These are phyloP conservation scores for Ranitomeya imitator DNA, from an alignment of 2,113 vertebrate genomes.

Conservation along the genomic window DNA sequence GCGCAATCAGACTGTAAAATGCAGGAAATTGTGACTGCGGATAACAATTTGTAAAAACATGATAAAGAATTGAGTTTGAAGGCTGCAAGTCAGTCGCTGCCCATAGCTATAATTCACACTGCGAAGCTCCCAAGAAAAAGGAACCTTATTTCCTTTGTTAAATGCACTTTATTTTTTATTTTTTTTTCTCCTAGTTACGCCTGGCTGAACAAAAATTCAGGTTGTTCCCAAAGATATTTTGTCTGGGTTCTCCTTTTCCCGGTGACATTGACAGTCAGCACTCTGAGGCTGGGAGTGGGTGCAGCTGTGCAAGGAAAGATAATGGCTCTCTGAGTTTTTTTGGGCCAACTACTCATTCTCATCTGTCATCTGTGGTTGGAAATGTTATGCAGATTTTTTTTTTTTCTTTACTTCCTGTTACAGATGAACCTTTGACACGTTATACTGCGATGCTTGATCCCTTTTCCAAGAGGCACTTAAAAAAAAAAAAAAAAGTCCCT, in stretches of 20 bases:
- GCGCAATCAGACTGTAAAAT: not conserved
- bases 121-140: not conserved
- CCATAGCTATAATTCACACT: conserved; percentile 7
- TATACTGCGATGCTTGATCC: not conserved
- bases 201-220: conserved; percentile 65
- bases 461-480: no score
- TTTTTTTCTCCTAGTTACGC: conserved; percentile 60
- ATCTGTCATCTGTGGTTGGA: conserved; percentile 66
- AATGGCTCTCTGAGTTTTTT: conserved; percentile 69
- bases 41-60: not conserved
- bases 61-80: conserved; percentile 10
- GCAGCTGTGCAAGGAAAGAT: conserved; percentile 68
- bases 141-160: conserved; percentile 6
- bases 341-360: conserved; percentile 68
- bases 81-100: not conserved
- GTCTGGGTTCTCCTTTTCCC: conserved; percentile 43
- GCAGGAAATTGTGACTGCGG: not conserved
- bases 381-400: conserved; percentile 62
- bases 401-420: conserved; percentile 23
- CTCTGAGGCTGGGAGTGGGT: conserved; percentile 56
- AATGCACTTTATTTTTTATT: not conserved
- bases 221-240: conserved; percentile 62
- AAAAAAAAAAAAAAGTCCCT: no score
- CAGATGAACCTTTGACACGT: not conserved
- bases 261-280: conserved; percentile 58